These are phyloP conservation scores for Vidua chalybeata DNA, from an alignment of 2,113 vertebrate genomes.

Conservation along the genomic window DNA sequence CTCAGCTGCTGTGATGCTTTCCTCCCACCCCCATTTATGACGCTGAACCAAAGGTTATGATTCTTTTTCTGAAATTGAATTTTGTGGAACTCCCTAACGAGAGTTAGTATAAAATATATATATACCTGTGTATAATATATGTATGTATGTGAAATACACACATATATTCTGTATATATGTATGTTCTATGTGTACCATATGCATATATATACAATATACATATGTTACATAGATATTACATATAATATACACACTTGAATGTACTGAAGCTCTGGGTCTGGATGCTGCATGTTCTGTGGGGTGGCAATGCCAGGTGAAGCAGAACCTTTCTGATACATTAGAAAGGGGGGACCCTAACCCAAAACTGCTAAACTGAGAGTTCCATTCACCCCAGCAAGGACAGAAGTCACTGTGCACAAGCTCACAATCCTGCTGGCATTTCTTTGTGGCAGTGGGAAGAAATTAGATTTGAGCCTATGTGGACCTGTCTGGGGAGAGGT, in stretches of 20 bases:
- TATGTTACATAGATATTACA: not conserved
- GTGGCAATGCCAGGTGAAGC: not conserved
- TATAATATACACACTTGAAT: not conserved
- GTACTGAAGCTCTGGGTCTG: not conserved
- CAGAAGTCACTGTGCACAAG: not conserved
- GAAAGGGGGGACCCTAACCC: not conserved
- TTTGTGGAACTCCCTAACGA: not conserved
- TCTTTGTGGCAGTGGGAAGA: not conserved
- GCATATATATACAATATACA: not conserved
- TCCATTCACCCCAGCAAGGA: fast-evolving
- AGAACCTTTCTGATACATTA: not conserved
- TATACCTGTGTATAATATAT: not conserved
- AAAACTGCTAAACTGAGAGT: not conserved
- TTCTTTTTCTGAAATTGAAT: not conserved
- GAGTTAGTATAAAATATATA: not conserved
- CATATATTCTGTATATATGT: not conserved
- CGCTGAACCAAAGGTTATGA: not conserved
- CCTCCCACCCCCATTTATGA: fast-evolving
- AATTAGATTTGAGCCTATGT: fast-evolving
- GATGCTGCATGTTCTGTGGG: fast-evolving
- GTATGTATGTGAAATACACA: not conserved
- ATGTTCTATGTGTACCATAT: not conserved
- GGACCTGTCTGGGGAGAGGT: not conserved
- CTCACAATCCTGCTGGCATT: not conserved
- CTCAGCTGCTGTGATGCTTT: not conserved